Evolutionary conservation across 2,888 invertebrate species (phyloP), one percentile per base, ranked within the genome.

Genomic region (Micropterix aruncella): DNA sequence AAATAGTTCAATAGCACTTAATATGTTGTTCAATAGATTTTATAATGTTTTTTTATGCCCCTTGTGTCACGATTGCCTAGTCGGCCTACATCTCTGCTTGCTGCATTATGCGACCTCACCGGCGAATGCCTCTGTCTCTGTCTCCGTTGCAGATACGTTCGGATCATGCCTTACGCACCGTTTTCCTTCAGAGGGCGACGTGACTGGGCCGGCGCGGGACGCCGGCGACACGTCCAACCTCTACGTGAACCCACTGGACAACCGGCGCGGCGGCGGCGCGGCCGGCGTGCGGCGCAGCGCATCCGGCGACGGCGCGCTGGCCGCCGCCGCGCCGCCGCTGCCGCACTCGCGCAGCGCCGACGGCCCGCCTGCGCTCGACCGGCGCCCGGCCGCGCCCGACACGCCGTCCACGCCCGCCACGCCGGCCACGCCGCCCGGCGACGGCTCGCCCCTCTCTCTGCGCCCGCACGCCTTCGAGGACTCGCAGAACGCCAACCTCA

Each of bases 161-260:
- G 91, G 91, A 66, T 93, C 91, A 70, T 94, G 94, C 74, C 87
- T 91, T 73, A 93, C 94, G 59, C 92, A 93, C 74, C 91, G 91
- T 59, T 91, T 87, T 72, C 80, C 85, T 66, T 90, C 90, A 57
- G 86, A 88, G 73, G 83, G 79, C 61, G 83, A 83, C 70, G 73
- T 82, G 7, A 12, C 27, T n/a, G n/a, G n/a, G n/a, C n/a, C n/a
- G n/a, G n/a, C n/a, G 59, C 78, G 79, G 54, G 73, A 75, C 61
- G 77, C 77, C 60, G 70, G 68, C 59, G 82, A 82, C 63, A 79
- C 80, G 64, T 87, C 87, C 63, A 89, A 88, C 73, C 74, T 90
- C 60, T 90, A 90, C 68, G 84, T 90, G 61, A 90, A 89, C 70
- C 89, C 90, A 47, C 65, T 90, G 71, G 85, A 83, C 59, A 82